Base-by-base conservation (phyloP, 2,113 vertebrate genomes). In the Amazona vittata region DNA sequence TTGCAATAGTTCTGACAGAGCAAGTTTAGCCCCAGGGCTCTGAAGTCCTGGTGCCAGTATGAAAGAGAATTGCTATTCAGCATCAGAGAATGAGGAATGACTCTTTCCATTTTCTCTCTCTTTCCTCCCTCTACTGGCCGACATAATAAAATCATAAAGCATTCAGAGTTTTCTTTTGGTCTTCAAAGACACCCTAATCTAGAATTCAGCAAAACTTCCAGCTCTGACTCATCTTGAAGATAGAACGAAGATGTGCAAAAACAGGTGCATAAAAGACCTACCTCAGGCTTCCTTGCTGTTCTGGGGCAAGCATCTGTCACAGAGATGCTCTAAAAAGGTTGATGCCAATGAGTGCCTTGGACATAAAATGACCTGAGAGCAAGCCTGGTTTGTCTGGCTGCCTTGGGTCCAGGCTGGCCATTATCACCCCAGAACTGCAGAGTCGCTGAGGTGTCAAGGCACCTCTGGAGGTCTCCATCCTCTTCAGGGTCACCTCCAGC, bases 231-330 rank as follows among this genome's bases (percentile, higher is more conserved):
- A 43, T 43, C 53, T 35, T 60, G 59, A 76, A 86, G 14, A 21
- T 15, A 49, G 24, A 83, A 68, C 37, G 68, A 57, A 67, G 44
- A 71, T 52, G 20, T 79, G 39, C 6, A 24, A 33, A 79, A 77
- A 24, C 4, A 76, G 47, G 17, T 75, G 39, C 43, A 75, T 50
- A 35, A 24, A 69, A 57, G 41, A 18, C 17, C 21, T 35, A 17
- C 18, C 22, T 2, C 8, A 67, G 97, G 97, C 88, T 98, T 98
- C 63, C 71, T 73, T 14, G 93, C 96, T 90, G 96, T 98, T 97
- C 29, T 35, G 37, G 12, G 37, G 26, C 22, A 25, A 67, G 15
- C 19, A 74, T 12, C 31, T 17, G 11, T 50, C 46, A 50, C 41
- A 47, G 47, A 19, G 74, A 22, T 52, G 17, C 24, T 86, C 55